phyloP scores from a whole-genome alignment of 2,797 vertebrate genomes.

The Enteromius unitaeniatus region DNA sequence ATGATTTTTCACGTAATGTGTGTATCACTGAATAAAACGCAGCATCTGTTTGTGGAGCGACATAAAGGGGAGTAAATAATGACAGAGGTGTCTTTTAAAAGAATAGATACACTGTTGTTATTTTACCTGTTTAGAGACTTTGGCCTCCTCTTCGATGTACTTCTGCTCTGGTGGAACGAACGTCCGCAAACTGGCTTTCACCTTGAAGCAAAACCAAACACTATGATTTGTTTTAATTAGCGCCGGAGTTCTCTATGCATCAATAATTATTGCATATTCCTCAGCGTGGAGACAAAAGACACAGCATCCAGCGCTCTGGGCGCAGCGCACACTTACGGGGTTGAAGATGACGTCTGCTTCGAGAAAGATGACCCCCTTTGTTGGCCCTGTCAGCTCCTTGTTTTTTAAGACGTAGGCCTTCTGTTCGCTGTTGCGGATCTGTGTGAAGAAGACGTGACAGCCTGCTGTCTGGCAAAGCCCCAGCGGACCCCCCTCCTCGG shows the following conservation, averaged over 20 bases:
- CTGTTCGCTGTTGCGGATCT: conserved; percentile 99
- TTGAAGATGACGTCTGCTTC: conserved; percentile 99
- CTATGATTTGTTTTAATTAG: conserved; percentile 47
- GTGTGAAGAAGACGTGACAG: conserved; percentile 99
- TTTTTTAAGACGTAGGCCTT: conserved; percentile 99
- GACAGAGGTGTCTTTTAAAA: background rate
- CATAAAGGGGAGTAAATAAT: background rate
- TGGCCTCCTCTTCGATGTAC: conserved; percentile 94
- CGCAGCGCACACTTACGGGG: conserved; percentile 87
- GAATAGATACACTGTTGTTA: background rate
- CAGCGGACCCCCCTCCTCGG: conserved; percentile 89
- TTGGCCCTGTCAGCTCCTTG: conserved; percentile 99
- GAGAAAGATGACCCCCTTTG: conserved; percentile 99
- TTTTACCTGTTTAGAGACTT: conserved; percentile 92
- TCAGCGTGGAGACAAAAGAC: conserved; percentile 25
- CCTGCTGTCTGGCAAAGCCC: conserved; percentile 88
- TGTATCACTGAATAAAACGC: background rate
- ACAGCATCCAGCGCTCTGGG: conserved; percentile 63
- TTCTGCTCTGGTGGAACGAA: conserved; percentile 90
- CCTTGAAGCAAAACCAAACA: conserved; percentile 71
- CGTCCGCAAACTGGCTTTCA: conserved; percentile 91
- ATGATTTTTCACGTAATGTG: background rate
- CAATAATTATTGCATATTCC: conserved; percentile 42
- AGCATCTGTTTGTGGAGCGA: background rate
- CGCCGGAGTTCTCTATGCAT: conserved; percentile 25